These are phyloP conservation scores for Pheosia tremula DNA, from an alignment of 2,888 invertebrate genomes.

Conservation along the genomic window DNA sequence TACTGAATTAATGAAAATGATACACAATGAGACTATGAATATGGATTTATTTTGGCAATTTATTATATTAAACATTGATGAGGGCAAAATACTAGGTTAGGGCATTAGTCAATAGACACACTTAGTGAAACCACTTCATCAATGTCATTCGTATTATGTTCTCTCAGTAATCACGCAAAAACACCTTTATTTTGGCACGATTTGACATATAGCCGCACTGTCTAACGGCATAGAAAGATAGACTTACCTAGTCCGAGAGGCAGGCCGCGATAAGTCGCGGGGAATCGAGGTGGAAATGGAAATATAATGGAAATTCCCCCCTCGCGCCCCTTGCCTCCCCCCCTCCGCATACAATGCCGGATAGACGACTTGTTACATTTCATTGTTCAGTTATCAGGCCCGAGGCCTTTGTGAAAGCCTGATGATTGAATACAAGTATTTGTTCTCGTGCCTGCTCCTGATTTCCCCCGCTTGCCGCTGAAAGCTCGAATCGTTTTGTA, in stretches of 20 bases:
- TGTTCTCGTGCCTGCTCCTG: constrained; percentile 80
- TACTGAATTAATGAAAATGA: no score
- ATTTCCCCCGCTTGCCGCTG: constrained; percentile 75
- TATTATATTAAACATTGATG: no score
- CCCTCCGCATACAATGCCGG: constrained; percentile 75
- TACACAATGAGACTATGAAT: no score
- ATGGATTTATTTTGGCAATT: no score
- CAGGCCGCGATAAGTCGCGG: constrained; percentile 80
- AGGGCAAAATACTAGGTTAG: no score
- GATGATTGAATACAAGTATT: constrained; percentile 84
- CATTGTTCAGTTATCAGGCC: constrained; percentile 84
- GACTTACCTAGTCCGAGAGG: constrained; percentile 79
- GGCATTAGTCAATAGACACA: no score
- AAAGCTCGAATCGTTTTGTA: constrained; percentile 70
- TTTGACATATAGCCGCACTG: constrained; percentile 69
- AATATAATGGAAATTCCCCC: constrained; percentile 81
- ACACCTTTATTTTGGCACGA: constrained; percentile 47
- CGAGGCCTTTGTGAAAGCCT: constrained; percentile 78
- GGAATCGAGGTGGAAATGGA: constrained; percentile 84
- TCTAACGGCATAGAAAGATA: constrained; percentile 82
- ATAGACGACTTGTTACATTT: constrained; percentile 84
- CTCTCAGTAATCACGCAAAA: constrained; percentile 43
- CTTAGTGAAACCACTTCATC: constrained; percentile 14
- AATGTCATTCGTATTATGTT: constrained; percentile 29
- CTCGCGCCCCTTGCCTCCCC: constrained; percentile 43